phyloP scores from a whole-genome alignment of 2,113 vertebrate genomes.

The Puffinus mauretanicus region DNA sequence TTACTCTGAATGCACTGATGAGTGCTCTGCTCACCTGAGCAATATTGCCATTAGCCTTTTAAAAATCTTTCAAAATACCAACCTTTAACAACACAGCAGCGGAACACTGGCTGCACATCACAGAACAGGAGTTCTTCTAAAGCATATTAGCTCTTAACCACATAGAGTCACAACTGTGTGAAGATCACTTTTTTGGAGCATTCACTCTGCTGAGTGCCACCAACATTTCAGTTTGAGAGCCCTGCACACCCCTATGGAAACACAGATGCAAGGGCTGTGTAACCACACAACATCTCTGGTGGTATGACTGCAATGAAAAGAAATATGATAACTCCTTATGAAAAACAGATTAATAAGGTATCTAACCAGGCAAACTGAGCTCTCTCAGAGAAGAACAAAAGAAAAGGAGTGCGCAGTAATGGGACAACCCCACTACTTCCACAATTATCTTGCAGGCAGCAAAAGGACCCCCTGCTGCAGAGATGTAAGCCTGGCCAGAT shows the following conservation, averaged over 20 bases:
- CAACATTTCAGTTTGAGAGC: not conserved
- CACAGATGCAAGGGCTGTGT: not conserved
- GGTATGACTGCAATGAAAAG: not conserved
- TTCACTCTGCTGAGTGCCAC: not conserved
- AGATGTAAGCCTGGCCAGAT: rapidly evolving
- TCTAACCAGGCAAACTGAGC: not conserved
- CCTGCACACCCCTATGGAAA: not conserved
- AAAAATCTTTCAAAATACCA: not conserved
- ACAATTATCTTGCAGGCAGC: not conserved
- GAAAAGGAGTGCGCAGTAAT: not conserved
- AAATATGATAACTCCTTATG: not conserved
- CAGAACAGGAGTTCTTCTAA: not conserved
- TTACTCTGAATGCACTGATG: not conserved
- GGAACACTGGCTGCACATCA: not conserved
- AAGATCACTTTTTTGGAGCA: not conserved
- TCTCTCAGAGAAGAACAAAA: not conserved
- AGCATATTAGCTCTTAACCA: not conserved
- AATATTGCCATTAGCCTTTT: not conserved
- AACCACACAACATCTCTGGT: not conserved
- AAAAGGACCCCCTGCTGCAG: not conserved
- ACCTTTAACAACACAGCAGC: not conserved
- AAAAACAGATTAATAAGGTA: not conserved
- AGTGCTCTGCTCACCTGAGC: not conserved
- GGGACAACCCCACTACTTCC: not conserved
- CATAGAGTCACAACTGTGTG: not conserved